Conservation (phyloP, 2,797 vertebrate genomes). For the Rhabdophis nuchalis region DNA sequence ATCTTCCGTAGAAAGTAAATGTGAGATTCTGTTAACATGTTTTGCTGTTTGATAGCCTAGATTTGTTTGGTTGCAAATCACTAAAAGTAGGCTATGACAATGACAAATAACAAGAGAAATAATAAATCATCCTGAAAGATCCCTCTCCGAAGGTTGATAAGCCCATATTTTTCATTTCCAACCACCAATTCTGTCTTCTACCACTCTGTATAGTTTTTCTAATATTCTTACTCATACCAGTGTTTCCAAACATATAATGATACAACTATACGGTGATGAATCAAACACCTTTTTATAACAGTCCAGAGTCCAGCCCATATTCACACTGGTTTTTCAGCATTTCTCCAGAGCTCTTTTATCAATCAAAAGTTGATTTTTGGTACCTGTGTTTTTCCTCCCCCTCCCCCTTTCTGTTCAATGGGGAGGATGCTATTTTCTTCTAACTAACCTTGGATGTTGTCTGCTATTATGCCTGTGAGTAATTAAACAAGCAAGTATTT, state of each 20-base stretch:
- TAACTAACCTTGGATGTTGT: not conserved
- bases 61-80: not conserved
- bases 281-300: not conserved
- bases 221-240: not conserved
- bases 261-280: not conserved
- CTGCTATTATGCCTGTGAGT: not conserved
- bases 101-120: not conserved
- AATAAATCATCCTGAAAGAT: not conserved
- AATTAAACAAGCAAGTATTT: not conserved
- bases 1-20: not conserved
- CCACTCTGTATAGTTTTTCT: not conserved
- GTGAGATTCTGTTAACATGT: not conserved
- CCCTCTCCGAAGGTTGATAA: not conserved
- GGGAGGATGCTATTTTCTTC: not conserved
- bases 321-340: not conserved
- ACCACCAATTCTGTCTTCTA: not conserved
- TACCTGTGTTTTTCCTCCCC: not conserved
- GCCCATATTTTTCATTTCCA: not conserved
- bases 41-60: not conserved
- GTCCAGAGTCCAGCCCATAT: not conserved
- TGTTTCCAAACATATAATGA: not conserved
- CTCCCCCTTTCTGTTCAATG: not conserved
- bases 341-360: not conserved
- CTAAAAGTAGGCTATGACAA: not conserved
- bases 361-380: not conserved